Conservation (phyloP, 2,888 invertebrate species). For the Synanthedon formicaeformis region DNA sequence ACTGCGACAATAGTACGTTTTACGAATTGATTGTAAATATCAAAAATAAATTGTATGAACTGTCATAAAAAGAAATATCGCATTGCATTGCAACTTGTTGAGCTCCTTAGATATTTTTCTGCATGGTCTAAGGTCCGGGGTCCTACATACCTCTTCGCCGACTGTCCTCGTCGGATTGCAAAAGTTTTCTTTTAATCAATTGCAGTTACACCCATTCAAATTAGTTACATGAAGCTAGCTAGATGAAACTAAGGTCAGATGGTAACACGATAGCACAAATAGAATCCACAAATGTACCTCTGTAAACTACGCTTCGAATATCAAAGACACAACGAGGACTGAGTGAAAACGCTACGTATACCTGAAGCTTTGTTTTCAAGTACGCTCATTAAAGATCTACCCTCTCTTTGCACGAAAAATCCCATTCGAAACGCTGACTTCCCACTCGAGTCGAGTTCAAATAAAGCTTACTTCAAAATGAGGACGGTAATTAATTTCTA, state of each 20-base stretch:
- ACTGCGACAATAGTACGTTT: neutral
- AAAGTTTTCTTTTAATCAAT: too few relatives aligned
- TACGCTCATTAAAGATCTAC: conserved; percentile 32
- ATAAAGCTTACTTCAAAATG: conserved; percentile 17
- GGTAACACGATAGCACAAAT: neutral
- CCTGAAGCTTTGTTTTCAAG: conserved; percentile 31
- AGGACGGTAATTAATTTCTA: conserved; percentile 14
- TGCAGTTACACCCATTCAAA: too few relatives aligned
- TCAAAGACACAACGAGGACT: conserved; percentile 19
- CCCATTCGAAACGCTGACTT: conserved; percentile 9
- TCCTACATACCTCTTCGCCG: too few relatives aligned
- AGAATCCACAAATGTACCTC: neutral
- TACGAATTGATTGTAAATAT: too few relatives aligned
- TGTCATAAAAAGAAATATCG: too few relatives aligned
- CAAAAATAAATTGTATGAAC: too few relatives aligned
- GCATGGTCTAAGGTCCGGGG: too few relatives aligned
- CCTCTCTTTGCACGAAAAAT: conserved; percentile 18
- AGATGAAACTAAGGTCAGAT: too few relatives aligned
- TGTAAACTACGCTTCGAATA: conserved; percentile 18
- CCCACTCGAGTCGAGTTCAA: conserved; percentile 15
- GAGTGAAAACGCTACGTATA: conserved; percentile 18
- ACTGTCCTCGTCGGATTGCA: too few relatives aligned
- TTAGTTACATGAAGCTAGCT: too few relatives aligned
- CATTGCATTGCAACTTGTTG: too few relatives aligned
- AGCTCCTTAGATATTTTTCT: too few relatives aligned